Evolutionary conservation across 2,888 invertebrate genomes (phyloP).

Genomic region (Danaus chrysippus): DNA sequence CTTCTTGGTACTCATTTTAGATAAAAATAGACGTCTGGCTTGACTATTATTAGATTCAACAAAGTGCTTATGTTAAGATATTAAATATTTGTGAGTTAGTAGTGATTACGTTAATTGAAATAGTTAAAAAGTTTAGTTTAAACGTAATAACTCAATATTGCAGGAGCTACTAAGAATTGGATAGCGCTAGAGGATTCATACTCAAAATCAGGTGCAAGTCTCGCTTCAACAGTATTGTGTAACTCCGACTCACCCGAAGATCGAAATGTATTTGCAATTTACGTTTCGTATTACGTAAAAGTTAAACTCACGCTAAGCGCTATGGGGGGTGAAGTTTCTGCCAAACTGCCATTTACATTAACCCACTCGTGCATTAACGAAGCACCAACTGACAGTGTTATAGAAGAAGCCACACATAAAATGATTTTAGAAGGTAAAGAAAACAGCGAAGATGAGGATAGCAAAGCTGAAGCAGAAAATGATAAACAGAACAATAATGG

Average conservation of each 20-base stretch:
- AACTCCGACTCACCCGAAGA: conserved; percentile 81
- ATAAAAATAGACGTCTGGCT: no score
- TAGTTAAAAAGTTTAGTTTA: background rate
- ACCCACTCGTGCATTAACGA: conserved; percentile 85
- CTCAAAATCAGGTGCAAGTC: conserved; percentile 82
- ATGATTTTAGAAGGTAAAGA: conserved; percentile 72
- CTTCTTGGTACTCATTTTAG: no score
- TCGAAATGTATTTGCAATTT: conserved; percentile 92
- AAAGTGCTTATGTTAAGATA: no score
- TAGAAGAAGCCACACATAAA: conserved; percentile 70
- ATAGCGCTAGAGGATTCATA: conserved; percentile 93
- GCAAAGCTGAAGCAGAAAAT: conserved; percentile 55
- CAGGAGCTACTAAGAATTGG: conserved; percentile 93
- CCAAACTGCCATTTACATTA: conserved; percentile 89
- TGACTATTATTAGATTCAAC: no score
- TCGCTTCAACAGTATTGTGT: conserved; percentile 80
- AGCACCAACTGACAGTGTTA: conserved; percentile 77
- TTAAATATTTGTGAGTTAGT: no score
- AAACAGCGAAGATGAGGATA: conserved; percentile 67
- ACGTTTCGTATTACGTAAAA: conserved; percentile 95
- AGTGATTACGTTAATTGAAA: no score
- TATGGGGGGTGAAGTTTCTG: conserved; percentile 88
- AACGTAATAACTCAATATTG: conserved; percentile 6
- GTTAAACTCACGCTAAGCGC: conserved; percentile 89
- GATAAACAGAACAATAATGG: conserved; percentile 63